Percentiles rank a stretch among this genome's conserved stretches.
Conservation (phyloP, 2,113 vertebrate genomes). For the Eulemur macaco region DNA sequence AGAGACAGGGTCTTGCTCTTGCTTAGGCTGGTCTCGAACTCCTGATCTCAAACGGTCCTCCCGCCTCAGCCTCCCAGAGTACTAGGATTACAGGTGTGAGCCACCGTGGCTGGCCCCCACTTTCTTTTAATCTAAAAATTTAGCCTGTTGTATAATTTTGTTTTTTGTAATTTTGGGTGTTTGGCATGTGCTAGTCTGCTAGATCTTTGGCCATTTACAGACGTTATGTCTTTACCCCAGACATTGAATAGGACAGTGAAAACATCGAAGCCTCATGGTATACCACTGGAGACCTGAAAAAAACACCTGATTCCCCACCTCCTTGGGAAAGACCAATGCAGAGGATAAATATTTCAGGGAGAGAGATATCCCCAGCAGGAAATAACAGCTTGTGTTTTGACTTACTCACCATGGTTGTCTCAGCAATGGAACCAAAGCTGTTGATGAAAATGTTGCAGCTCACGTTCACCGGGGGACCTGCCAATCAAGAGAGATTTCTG, state of each 20-base stretch:
- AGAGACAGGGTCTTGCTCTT: no score
- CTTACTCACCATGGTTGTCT: slow-evolving; percentile 97
- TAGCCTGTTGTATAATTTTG: background rate
- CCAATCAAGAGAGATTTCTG: slow-evolving; percentile 79
- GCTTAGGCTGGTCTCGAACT: no score
- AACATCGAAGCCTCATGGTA: background rate
- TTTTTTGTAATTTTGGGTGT: background rate
- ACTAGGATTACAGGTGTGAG: no score
- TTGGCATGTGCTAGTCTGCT: no score
- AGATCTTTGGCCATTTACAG: background rate
- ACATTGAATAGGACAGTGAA: background rate
- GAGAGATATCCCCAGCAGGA: background rate
- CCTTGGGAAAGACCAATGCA: background rate
- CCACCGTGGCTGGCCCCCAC: no score
- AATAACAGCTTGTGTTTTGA: slow-evolving; percentile 30
- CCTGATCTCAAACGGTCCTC: no score
- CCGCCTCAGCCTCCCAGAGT: no score
- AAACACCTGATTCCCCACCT: background rate
- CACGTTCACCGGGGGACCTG: slow-evolving; percentile 97
- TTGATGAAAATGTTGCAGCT: slow-evolving; percentile 99
- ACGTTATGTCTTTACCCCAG: background rate
- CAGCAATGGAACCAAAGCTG: slow-evolving; percentile 99
- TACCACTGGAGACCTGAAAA: background rate
- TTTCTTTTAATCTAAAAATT: slow-evolving; percentile 9
- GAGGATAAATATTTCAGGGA: background rate